Conservation (phyloP, 1,140 invertebrate genomes). For the Andrena cerasifolii region DNA sequence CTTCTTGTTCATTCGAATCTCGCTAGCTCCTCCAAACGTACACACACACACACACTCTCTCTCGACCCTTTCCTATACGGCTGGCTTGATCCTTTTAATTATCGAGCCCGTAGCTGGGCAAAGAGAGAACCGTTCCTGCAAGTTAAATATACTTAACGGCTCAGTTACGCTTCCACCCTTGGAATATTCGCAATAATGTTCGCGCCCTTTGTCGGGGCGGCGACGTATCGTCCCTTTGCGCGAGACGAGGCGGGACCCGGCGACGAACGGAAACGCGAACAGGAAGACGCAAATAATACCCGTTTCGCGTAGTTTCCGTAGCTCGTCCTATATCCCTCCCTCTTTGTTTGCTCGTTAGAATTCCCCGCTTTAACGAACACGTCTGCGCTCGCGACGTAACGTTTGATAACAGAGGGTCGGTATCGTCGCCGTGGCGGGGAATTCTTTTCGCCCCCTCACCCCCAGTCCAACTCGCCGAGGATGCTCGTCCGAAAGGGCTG, state of each 20-base stretch:
- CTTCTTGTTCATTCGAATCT: constrained; percentile 3
- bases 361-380: background rate
- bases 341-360: background rate
- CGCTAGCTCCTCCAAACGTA: background rate
- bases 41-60: background rate
- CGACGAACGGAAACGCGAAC: constrained; percentile 3
- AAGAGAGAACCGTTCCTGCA: background rate
- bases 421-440: background rate
- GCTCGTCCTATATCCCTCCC: background rate
- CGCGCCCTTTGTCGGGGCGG: constrained; percentile 7
- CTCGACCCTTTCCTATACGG: too few species aligned
- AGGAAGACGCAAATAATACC: constrained; percentile 10
- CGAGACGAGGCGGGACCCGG: background rate
- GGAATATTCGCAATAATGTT: background rate
- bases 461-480: background rate
- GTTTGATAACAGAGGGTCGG: background rate
- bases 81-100: constrained; percentile 41
- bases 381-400: background rate
- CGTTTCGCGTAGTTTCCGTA: background rate
- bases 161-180: constrained; percentile 12
- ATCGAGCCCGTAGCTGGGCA: background rate
- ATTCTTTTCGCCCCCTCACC: background rate
- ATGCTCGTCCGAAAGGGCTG: background rate
- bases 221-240: constrained; percentile 4
- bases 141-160: constrained; percentile 17